phyloP scores from a whole-genome alignment of 2,797 vertebrate genomes.

The Cyclura pinguis region DNA sequence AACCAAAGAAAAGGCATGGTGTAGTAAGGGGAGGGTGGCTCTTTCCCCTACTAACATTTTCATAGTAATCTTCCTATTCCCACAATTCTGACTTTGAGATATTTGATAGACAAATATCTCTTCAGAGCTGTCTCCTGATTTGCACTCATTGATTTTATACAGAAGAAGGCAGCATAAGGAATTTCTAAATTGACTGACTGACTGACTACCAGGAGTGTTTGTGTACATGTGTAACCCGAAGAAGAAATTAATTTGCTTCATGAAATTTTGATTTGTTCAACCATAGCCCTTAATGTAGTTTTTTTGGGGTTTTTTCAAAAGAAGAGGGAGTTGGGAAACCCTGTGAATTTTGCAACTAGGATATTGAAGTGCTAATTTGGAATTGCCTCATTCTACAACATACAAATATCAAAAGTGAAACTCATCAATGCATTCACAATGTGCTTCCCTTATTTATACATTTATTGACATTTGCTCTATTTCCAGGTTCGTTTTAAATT shows the following conservation, averaged over 20 bases:
- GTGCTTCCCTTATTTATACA: background rate
- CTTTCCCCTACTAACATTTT: background rate
- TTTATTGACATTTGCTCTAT: background rate
- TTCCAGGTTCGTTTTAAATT: background rate
- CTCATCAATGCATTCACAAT: background rate
- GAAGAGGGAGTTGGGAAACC: background rate
- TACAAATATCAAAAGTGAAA: background rate
- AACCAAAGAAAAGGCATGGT: background rate
- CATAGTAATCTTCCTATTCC: conserved; percentile 39
- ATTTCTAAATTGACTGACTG: background rate
- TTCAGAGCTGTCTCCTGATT: background rate
- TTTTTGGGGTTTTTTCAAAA: background rate
- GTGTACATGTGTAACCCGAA: background rate
- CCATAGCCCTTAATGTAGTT: background rate
- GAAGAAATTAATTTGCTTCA: background rate
- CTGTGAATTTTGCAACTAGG: background rate
- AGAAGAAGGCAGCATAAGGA: conserved; percentile 14
- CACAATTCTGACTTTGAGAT: conserved; percentile 54
- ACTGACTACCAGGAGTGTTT: background rate
- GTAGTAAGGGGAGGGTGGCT: background rate
- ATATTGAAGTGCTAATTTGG: background rate
- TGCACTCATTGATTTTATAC: background rate
- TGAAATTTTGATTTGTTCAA: background rate
- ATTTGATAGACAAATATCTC: conserved; percentile 41
- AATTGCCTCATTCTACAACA: background rate